Evolutionary conservation across 2,888 invertebrate species (phyloP).

Genomic region (Scaptomyza caliginosa): DNA sequence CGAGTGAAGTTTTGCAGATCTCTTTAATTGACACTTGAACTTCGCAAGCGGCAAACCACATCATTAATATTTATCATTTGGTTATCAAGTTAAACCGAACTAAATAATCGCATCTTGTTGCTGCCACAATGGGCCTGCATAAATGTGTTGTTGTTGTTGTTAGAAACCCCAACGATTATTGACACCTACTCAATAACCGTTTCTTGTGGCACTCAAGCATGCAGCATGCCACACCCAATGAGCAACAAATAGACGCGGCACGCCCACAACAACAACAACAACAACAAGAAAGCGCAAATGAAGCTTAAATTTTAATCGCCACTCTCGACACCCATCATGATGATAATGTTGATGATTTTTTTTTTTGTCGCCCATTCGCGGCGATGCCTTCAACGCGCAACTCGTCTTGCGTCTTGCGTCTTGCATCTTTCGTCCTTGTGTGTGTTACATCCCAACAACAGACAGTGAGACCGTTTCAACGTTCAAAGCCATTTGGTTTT

Average conservation of each 20-base stretch:
- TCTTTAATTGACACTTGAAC: slow-evolving; percentile 44
- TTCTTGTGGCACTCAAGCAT: slow-evolving; percentile 27
- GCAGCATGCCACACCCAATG: slow-evolving; percentile 34
- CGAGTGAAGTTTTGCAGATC: slow-evolving; percentile 7
- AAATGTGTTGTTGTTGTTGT: background rate
- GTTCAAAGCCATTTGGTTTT: slow-evolving; percentile 82
- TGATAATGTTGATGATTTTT: slow-evolving; percentile 76
- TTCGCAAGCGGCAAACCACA: slow-evolving; percentile 4
- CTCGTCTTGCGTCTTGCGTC: background rate
- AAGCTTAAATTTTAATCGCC: slow-evolving; percentile 78
- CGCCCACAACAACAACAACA: slow-evolving; percentile 14
- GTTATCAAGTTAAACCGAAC: no score
- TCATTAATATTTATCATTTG: background rate
- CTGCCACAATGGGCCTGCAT: background rate
- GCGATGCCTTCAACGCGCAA: slow-evolving; percentile 10
- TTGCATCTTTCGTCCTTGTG: slow-evolving; percentile 32
- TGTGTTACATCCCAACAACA: slow-evolving; percentile 32
- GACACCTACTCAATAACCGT: slow-evolving; percentile 70
- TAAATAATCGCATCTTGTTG: no score
- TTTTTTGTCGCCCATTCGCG: slow-evolving; percentile 55
- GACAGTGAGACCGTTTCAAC: slow-evolving; percentile 55
- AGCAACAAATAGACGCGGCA: slow-evolving; percentile 34
- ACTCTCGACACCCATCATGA: slow-evolving; percentile 66
- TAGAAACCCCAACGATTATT: slow-evolving; percentile 37
- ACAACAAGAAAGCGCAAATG: slow-evolving; percentile 52